Percentiles rank a stretch among this genome's conserved stretches.
Evolutionary conservation across 2,888 invertebrate species (phyloP).

Genomic region (Trichacis sp.): DNA sequence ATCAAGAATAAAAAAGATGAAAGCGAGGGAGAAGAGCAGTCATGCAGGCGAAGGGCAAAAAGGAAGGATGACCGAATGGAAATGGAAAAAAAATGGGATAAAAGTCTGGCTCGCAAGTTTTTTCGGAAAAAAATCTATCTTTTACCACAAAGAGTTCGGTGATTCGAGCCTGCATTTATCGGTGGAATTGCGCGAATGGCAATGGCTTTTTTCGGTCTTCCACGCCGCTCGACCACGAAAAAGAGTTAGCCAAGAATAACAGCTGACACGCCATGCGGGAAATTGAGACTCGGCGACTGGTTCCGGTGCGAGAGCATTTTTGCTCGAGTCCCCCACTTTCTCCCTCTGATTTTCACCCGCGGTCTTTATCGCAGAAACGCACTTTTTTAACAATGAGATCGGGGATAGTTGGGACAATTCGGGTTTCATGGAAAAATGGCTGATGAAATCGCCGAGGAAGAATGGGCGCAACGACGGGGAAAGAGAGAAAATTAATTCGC

Average conservation of each 20-base stretch:
- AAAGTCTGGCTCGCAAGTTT: constrained; percentile 12
- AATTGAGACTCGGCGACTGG: constrained; percentile 41
- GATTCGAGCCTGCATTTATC: constrained; percentile 17
- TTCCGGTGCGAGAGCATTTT: constrained; percentile 39
- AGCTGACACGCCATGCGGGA: constrained; percentile 39
- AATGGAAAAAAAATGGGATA: constrained; percentile 29
- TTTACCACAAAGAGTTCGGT: constrained; percentile 4
- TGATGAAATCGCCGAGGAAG: neutral
- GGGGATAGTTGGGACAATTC: neutral
- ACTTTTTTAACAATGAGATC: neutral
- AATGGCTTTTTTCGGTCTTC: constrained; percentile 12
- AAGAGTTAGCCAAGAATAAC: constrained; percentile 39
- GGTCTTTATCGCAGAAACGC: neutral
- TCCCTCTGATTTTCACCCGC: constrained; percentile 3
- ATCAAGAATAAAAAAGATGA: constrained; percentile 32
- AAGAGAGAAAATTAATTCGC: constrained; percentile 12
- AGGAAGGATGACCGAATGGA: constrained; percentile 12
- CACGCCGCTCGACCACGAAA: constrained; percentile 24
- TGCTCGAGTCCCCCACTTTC: constrained; percentile 20
- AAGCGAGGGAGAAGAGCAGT: constrained; percentile 12
- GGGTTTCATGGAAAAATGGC: neutral
- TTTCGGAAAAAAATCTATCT: no score
- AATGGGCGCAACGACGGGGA: neutral
- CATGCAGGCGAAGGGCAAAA: constrained; percentile 22
- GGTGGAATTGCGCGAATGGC: constrained; percentile 18